Percentiles rank a stretch among this genome's conserved stretches.
Conservation (phyloP, 1,140 invertebrate genomes). For the Hyles vespertilio region DNA sequence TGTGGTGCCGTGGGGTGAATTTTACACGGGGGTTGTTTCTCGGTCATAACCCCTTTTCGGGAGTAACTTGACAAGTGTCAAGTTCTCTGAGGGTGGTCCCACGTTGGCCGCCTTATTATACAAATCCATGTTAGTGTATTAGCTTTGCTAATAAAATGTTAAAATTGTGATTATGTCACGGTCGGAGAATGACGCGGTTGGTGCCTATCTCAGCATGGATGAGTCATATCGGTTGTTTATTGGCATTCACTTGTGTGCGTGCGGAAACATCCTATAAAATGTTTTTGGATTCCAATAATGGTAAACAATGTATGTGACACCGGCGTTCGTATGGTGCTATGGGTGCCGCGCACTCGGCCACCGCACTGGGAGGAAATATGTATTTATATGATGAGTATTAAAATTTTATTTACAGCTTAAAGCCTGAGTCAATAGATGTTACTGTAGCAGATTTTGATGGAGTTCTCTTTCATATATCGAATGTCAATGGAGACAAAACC, state of each 20-base stretch:
- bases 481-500: slow-evolving; percentile 95
- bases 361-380: not conserved
- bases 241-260: slow-evolving; percentile 43
- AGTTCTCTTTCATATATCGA: slow-evolving; percentile 98
- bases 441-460: slow-evolving; percentile 98
- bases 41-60: slow-evolving; percentile 50
- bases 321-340: slow-evolving; percentile 18
- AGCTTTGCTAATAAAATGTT: slow-evolving; percentile 12
- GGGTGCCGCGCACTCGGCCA: not conserved
- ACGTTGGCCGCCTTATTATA: slow-evolving; percentile 52
- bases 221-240: slow-evolving; percentile 61
- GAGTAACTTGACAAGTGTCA: slow-evolving; percentile 67
- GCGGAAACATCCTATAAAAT: slow-evolving; percentile 61
- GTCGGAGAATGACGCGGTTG: slow-evolving; percentile 44
- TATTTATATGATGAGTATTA: slow-evolving; percentile 21
- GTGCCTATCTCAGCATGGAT: slow-evolving; percentile 57
- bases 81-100: slow-evolving; percentile 63
- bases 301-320: slow-evolving; percentile 53
- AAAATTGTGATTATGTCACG: slow-evolving; percentile 39
- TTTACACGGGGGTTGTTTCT: slow-evolving; percentile 18
- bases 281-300: slow-evolving; percentile 55
- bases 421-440: slow-evolving; percentile 96
- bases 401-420: slow-evolving; percentile 84
- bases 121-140: slow-evolving; percentile 15
- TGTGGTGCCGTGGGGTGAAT: slow-evolving; percentile 10